Percentiles rank a stretch among this genome's conserved stretches.
These are phyloP conservation scores for Eurystomus glaucurus DNA, from an alignment of 2,797 vertebrate genomes.

Conservation along the genomic window DNA sequence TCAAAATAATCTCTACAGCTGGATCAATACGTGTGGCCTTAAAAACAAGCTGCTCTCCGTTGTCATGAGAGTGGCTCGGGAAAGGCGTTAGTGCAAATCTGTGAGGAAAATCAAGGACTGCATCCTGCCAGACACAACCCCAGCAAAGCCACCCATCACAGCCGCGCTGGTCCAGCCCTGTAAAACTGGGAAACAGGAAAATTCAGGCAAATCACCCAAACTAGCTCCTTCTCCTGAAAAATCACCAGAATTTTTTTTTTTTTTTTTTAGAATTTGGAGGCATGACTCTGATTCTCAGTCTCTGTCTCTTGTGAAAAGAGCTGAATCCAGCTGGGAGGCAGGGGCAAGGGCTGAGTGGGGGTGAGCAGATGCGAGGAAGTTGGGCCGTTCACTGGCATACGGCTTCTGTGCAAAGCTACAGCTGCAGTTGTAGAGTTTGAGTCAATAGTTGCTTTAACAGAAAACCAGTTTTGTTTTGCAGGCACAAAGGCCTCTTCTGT, in stretches of 20 bases:
- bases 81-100: not conserved
- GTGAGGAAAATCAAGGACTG: not conserved
- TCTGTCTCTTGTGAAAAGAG: not conserved
- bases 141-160: not conserved
- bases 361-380: not conserved
- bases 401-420: not conserved
- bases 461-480: slow-evolving; percentile 17
- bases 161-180: not conserved
- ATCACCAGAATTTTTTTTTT: not conserved
- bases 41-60: not conserved
- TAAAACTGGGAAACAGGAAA: not conserved
- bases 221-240: not conserved
- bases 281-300: not conserved
- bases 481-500: slow-evolving; percentile 35
- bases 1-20: not conserved
- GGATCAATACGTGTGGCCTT: fast-evolving
- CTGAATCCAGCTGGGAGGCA: not conserved
- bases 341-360: not conserved
- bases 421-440: not conserved
- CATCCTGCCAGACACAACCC: not conserved
- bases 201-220: not conserved
- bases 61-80: not conserved
- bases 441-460: slow-evolving; percentile 6
- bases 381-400: fast-evolving
- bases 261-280: fast-evolving